Percentiles rank a stretch among this genome's conserved stretches.
Evolutionary conservation across 2,113 vertebrate genomes (phyloP).

Genomic region (Notechis scutatus): DNA sequence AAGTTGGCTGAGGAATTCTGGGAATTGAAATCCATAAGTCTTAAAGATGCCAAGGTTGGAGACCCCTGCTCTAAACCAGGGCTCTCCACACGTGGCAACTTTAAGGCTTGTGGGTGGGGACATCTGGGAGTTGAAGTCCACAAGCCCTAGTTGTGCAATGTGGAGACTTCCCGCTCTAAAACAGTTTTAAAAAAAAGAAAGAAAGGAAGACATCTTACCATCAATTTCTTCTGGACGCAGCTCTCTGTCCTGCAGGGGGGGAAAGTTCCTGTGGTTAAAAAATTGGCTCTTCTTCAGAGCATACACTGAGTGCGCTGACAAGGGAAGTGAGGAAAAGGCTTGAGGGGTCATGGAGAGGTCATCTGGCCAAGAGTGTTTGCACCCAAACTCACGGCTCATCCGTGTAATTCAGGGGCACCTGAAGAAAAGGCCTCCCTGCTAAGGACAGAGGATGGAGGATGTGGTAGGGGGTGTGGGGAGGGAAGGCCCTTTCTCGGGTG

Average conservation of each 20-base stretch:
- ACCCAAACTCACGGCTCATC: not conserved
- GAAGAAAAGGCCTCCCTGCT: not conserved
- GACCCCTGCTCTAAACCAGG: not conserved
- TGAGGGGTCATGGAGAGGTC: not conserved
- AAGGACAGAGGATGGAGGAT: not conserved
- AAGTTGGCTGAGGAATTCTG: too few species aligned
- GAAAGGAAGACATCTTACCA: constrained; percentile 70
- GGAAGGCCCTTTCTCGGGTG: not conserved
- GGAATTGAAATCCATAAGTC: too few species aligned
- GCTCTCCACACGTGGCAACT: not conserved
- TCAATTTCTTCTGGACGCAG: constrained; percentile 95
- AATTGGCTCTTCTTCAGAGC: not conserved
- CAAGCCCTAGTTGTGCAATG: not conserved
- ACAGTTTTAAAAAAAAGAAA: not conserved
- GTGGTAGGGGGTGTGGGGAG: too few species aligned
- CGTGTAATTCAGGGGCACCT: not conserved
- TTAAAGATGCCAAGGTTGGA: too few species aligned
- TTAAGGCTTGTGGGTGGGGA: not conserved
- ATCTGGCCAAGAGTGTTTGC: not conserved
- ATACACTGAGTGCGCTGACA: not conserved
- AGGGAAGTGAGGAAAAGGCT: not conserved
- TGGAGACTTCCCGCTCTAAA: not conserved
- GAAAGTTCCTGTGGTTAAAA: constrained; percentile 45
- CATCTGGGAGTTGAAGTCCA: not conserved
- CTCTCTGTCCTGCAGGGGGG: constrained; percentile 86